Base-by-base conservation (phyloP, 2,888 invertebrate species). In the Aleiodes testaceus region DNA sequence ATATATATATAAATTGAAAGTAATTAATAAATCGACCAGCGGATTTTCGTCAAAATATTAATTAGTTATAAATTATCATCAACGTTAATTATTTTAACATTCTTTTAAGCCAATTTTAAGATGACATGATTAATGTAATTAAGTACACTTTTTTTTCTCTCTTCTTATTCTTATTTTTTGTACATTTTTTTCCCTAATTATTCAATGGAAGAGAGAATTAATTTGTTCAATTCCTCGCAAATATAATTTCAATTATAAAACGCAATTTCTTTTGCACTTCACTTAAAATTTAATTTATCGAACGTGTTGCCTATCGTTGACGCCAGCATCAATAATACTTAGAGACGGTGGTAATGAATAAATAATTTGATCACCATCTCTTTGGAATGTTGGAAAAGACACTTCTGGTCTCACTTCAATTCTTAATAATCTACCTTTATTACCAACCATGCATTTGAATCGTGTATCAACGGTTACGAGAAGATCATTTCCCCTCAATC, bases 401-500 rank as follows among this genome's bases (percentile, higher is more conserved):
- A 89, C 87, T 53, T 90, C 90, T 0, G 90, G 88, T 69, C 87
- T 88, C n/a, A 91, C 90, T 82, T 92, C 90, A 16, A 93, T 89
- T 59, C 89, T 88, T 59, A 93, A 87, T 42, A 89, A 86, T 73
- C 91, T 89, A 49, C 92, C 89, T 88, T 96, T 97, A 78, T 94
- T 94, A 63, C 96, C 97, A 75, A 98, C 89, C 83, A 93, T 94
- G 86, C 97, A 97, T 77, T 93, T 92, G 72, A 97, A 92, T 71
- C 87, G 88, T 2, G 92, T 92, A 73, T 92, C 92, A 2, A 96
- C 93, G 67, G 92, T 93, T 12, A 95, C 94, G 20, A 91, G 88
- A 22, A 97, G 86, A 71, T 96, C 95, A 0, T 90, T 88, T 7
- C 92, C 91, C 53, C 92, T 91, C 69, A 93, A 85, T 86, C 95